Evolutionary conservation across 1,140 invertebrate genomes (phyloP), one percentile per base, ranked within the genome.

Genomic region (Asobara japonica): DNA sequence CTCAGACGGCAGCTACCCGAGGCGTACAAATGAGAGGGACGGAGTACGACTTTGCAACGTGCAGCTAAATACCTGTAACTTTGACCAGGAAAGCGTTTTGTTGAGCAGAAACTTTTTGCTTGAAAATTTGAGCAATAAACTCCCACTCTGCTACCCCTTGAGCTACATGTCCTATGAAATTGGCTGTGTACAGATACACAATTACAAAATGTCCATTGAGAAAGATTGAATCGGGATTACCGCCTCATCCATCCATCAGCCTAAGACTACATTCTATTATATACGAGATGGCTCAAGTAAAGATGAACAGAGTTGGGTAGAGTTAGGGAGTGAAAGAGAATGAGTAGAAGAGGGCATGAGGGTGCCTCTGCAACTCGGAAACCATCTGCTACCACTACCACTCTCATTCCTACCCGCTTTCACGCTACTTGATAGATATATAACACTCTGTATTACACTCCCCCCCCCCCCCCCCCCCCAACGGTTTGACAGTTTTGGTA

Each of bases 211-310:
- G 70, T 72, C 70, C 64, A 72, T 72, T 27, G 41, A 13, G 64
- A 72, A 66, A 72, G 62, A 72, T 72, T 72, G 70, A 72, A 72
- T 72, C 62, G 16, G 61, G 70, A 62, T 72, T 64, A 66, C 45
- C 31, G 64, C 29, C 30, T 66, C 48, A 72, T 72, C 64, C 69
- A 71, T 71, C 69, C 64, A 72, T 72, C 70, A 72, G 48, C 38
- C 38, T 72, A 38, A 66, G 30, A 66, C 70, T 66, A 60, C 25
- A 60, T 66, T 72, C 62, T 71, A 71, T 71, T 65, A 65, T 71
- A 72, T 72, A 72, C 65, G 29, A 69, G 30, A 71, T 62, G 25
- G 69, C 69, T 71, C 48, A 71, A 64, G 69, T 45, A 64, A 61
- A 64, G 60, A 64, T 61, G 68, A 65, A 36, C 31, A n/a, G 31